Base-by-base conservation (phyloP, 2,113 vertebrate species). In the Hyaena hyaena region DNA sequence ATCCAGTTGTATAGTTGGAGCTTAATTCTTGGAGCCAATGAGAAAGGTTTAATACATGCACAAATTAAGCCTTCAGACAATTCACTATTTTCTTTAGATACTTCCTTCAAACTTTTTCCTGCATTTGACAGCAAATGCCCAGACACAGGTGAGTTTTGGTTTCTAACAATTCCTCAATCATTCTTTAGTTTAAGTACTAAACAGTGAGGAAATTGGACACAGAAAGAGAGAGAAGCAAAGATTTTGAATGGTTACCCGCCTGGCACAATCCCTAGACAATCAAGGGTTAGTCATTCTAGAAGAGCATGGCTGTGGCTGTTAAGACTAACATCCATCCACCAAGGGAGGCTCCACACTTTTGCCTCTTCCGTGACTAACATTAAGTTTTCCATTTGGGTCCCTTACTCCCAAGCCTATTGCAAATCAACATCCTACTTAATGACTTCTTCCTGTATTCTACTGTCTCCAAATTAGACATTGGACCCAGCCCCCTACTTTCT, bases 31-130 rank as follows among this genome's bases (percentile, higher is more conserved):
- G 61, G n/a, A 76, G 33, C 28, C 82, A 65, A 5, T 35, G 50
- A 91, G 80, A 92, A 93, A 83, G 7, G 10, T 69, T 81, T 79
- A 55, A 43, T 55, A 77, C 31, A 31, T 24, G 9, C 1, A 53
- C 10, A 53, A 73, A 35, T 74, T 90, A 95, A 92, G 65, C 24
- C 90, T 93, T 26, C 33, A 28, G 66, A 88, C 87, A 86, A 94
- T 48, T 24, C 53, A 81, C 14, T 19, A 31, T 55, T 91, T 84
- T 61, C 58, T 89, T 90, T 35, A 43, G 19, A 43, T 92, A 9
- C 45, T 92, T 82, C 48, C 45, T 55, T 55, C 90, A 95, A 85
- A 74, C n/a, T 73, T 88, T 24, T 84, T 23, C 45, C 35, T 86
- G 45, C 0, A 3, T 15, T 79, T 95, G 33, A 43, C 63, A 48